These are phyloP conservation scores for Alectoris magna DNA, from an alignment of 2,797 vertebrate species.

Conservation along the genomic window DNA sequence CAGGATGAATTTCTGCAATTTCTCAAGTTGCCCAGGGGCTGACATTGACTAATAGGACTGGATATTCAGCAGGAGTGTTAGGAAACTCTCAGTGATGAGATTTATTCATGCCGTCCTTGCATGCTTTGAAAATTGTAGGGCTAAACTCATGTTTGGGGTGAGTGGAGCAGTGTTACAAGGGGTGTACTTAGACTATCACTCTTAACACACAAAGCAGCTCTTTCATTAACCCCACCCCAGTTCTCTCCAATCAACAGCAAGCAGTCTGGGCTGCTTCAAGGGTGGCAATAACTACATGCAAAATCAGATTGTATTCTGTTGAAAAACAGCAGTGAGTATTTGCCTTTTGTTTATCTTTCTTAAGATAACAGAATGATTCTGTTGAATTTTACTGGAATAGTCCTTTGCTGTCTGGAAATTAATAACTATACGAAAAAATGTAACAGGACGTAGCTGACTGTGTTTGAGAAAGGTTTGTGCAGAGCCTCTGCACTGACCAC, in stretches of 20 bases:
- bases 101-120: slow-evolving; percentile 39
- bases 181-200: neutral
- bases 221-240: neutral
- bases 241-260: neutral
- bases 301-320: neutral
- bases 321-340: neutral
- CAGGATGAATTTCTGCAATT: slow-evolving; percentile 63
- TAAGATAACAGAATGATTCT: slow-evolving; percentile 13
- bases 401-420: neutral
- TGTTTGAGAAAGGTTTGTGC: neutral
- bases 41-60: slow-evolving; percentile 61
- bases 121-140: slow-evolving; percentile 21
- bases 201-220: neutral
- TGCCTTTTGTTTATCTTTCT: slow-evolving; percentile 36
- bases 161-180: neutral
- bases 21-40: slow-evolving; percentile 29
- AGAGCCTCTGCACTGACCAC: neutral
- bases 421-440: neutral
- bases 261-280: neutral
- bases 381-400: neutral
- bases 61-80: slow-evolving; percentile 48
- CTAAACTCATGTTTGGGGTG: slow-evolving; percentile 24
- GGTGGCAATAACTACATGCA: neutral
- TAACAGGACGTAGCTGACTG: neutral
- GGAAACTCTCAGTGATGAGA: slow-evolving; percentile 14